Evolutionary conservation across 2,113 vertebrate genomes (phyloP), one percentile per base, ranked within the genome.

Genomic region (Salminus brasiliensis): DNA sequence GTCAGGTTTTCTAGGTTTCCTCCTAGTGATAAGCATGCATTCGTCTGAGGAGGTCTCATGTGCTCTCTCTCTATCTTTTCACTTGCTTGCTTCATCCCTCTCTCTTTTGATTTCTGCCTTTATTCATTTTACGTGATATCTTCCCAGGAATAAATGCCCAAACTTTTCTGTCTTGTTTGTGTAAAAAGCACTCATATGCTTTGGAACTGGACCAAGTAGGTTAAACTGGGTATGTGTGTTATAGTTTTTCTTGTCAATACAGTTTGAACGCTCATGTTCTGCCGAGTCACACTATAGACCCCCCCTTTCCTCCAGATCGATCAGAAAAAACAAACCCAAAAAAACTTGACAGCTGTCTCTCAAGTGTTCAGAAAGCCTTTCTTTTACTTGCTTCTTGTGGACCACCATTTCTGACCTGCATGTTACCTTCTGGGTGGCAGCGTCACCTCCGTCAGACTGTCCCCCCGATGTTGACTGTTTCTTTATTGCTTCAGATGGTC

Each of bases 111-210:
- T 72, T 90, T 85, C 90, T 90, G 69, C 89, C 76, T 83, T 66
- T 84, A 86, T 85, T 87, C 66, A 82, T 77, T 90, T 88, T 70
- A 85, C 87, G 83, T 92, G 88, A 88, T 91, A 86, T 90, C 88
- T 88, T 80, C 78, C 85, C 76, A 84, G 90, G 74, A 94, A 92
- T 94, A 93, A 93, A 94, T 92, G 83, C 91, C 90, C 91, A 89
- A 91, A 91, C 93, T 84, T 93, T 83, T 94, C 88, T 94, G 90
- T 94, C 92, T 93, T 81, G 72, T 94, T 93, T 89, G 91, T 87
- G 91, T 90, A 92, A 93, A 94, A 94, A 94, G 93, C 93, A 89
- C 88, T 93, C 93, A 93, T 91, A 92, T 91, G 89, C 89, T 94
- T 93, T 91, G 93, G 93, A 94, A 82, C 93, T 88, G 93, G 92